phyloP scores from a whole-genome alignment of 2,888 invertebrate species.

The Dione vanillae region DNA sequence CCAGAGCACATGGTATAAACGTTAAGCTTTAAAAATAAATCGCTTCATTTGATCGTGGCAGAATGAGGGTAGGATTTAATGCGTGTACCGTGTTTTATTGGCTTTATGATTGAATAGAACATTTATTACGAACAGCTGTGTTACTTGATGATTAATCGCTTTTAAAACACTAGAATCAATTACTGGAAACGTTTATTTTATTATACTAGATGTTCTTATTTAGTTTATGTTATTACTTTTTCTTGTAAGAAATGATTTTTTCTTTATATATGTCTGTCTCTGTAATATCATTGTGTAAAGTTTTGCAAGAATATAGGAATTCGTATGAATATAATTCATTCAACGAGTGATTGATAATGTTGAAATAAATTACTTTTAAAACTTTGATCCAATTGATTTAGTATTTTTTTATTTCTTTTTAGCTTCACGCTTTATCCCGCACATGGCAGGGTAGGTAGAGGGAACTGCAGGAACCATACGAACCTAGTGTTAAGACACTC shows the following conservation, averaged over 20 bases:
- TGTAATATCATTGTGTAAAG: no score
- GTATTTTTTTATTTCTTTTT: no score
- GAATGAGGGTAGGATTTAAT: conserved; percentile 49
- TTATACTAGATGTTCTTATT: neutral
- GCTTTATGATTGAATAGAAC: conserved; percentile 51
- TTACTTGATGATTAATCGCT: conserved; percentile 40
- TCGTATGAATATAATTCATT: no score
- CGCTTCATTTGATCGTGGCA: conserved; percentile 50
- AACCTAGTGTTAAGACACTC: no score
- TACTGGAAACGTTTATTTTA: conserved; percentile 22
- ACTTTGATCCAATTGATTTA: no score
- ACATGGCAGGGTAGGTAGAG: no score
- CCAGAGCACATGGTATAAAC: conserved; percentile 21
- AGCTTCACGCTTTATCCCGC: no score
- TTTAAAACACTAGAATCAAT: conserved; percentile 35
- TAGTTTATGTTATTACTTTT: neutral
- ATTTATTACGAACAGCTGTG: conserved; percentile 47
- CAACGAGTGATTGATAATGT: no score
- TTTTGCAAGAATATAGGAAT: no score
- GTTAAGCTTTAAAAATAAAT: conserved; percentile 56
- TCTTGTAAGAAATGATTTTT: neutral
- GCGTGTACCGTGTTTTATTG: conserved; percentile 46
- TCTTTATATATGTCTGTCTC: no score
- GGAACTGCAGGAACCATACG: no score
- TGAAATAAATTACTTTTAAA: no score